These are phyloP conservation scores for Drosophila simulans DNA, from an alignment of 1,140 invertebrate species.

Conservation along the genomic window DNA sequence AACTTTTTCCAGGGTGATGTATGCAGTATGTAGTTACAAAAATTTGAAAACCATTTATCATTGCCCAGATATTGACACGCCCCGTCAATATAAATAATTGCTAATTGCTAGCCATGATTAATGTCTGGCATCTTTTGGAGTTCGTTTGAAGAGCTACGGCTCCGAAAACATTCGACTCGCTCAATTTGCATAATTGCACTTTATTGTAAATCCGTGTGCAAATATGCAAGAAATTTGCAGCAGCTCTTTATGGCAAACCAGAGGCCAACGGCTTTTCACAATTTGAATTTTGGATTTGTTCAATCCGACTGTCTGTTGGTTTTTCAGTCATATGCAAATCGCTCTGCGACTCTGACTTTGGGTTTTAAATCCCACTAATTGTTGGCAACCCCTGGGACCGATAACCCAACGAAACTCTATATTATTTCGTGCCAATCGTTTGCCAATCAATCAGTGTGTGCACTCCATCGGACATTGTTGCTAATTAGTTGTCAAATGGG, in stretches of 20 bases:
- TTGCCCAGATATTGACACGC: constrained; percentile 55
- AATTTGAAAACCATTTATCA: constrained; percentile 63
- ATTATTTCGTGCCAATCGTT: constrained; percentile 36
- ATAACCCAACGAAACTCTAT: constrained; percentile 38
- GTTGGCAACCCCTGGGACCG: constrained; percentile 20
- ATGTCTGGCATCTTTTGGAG: constrained; percentile 60
- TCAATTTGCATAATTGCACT: constrained; percentile 81
- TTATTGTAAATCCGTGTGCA: constrained; percentile 78
- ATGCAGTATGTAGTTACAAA: background rate
- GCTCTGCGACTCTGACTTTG: constrained; percentile 6
- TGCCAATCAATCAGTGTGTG: constrained; percentile 65
- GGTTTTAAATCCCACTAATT: constrained; percentile 25
- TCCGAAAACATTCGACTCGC: constrained; percentile 25
- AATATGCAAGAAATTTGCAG: constrained; percentile 70
- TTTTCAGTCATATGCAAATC: constrained; percentile 54
- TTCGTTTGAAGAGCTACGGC: constrained; percentile 2
- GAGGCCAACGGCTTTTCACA: constrained; percentile 70
- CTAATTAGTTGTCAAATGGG: constrained; percentile 69
- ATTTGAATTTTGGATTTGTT: constrained; percentile 41
- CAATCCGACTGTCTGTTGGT: constrained; percentile 24
- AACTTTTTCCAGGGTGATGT: constrained; percentile 11
- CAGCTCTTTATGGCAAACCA: constrained; percentile 58
- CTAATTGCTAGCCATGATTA: constrained; percentile 70
- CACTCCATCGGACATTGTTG: constrained; percentile 52
- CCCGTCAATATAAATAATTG: constrained; percentile 74